Conservation (phyloP, 2,113 vertebrate genomes). For the Orientallactaga bullata region DNA sequence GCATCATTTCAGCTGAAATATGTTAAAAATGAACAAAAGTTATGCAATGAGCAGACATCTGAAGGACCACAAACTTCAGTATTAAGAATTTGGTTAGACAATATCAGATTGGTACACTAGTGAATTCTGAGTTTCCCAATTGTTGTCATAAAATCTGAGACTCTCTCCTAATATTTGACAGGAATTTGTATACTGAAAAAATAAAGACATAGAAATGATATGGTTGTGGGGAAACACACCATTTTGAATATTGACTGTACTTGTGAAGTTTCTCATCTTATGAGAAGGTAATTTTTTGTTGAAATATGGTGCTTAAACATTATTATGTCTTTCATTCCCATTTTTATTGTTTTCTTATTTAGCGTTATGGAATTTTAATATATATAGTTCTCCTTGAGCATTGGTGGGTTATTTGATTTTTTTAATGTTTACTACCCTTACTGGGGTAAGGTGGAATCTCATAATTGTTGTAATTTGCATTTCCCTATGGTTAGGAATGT, state of each 20-base stretch:
- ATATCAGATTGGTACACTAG: not conserved
- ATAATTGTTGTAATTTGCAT: no score
- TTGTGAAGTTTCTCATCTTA: not conserved
- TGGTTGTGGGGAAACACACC: not conserved
- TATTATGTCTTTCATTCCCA: not conserved
- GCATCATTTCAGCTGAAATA: no score
- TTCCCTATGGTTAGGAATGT: no score
- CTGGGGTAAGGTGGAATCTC: no score
- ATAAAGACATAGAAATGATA: not conserved
- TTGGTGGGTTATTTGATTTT: no score
- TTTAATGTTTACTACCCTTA: no score
- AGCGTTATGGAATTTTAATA: slow-evolving; percentile 16
- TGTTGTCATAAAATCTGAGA: not conserved
- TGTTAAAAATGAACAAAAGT: no score
- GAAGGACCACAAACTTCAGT: not conserved
- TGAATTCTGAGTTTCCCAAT: not conserved
- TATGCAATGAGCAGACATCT: not conserved
- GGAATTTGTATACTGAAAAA: not conserved
- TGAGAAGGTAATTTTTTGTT: slow-evolving; percentile 8
- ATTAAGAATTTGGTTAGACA: not conserved
- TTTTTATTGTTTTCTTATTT: slow-evolving; percentile 29
- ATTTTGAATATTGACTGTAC: slow-evolving; percentile 19
- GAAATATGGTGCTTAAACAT: not conserved
- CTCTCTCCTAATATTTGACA: not conserved
- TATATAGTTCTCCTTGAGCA: no score